A percentile compares a stretch with the other conserved stretches of the same genome.
Evolutionary conservation across 2,888 invertebrate genomes (phyloP).

Genomic region (Torymus aiolomorphi): DNA sequence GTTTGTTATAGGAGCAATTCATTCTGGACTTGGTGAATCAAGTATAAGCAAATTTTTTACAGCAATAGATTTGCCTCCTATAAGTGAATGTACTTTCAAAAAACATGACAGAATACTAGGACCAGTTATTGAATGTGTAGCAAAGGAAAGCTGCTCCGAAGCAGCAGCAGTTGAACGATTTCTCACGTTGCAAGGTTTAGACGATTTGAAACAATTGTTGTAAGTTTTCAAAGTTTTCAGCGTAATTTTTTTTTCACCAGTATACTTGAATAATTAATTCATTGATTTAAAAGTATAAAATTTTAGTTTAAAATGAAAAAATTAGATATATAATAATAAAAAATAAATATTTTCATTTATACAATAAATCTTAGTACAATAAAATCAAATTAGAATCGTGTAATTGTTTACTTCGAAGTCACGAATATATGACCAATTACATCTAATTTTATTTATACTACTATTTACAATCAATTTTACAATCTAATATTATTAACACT

Average conservation of each 20-base stretch:
- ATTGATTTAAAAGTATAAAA: not conserved
- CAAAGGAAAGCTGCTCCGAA: slow-evolving; percentile 47
- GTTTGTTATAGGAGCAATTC: slow-evolving; percentile 44
- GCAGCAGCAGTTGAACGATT: slow-evolving; percentile 37
- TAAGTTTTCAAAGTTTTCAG: slow-evolving; percentile 29
- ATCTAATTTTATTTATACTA: too few relatives aligned
- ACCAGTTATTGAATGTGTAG: slow-evolving; percentile 36
- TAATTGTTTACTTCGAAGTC: not conserved
- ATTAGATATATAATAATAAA: too few relatives aligned
- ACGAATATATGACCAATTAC: too few relatives aligned
- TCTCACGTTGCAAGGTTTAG: slow-evolving; percentile 40
- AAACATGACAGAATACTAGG: slow-evolving; percentile 40
- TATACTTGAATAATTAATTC: not conserved
- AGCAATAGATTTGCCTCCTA: slow-evolving; percentile 26
- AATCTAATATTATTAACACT: too few relatives aligned
- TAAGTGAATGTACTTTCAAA: slow-evolving; percentile 17
- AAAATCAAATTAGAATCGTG: not conserved
- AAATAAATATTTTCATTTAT: too few relatives aligned
- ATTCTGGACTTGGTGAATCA: slow-evolving; percentile 36
- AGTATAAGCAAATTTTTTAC: slow-evolving; percentile 34
- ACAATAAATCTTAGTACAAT: too few relatives aligned
- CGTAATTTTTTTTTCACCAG: too few relatives aligned
- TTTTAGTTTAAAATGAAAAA: too few relatives aligned
- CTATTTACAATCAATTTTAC: too few relatives aligned
- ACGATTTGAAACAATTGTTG: slow-evolving; percentile 46